A percentile compares a stretch with the other conserved stretches of the same genome.
Conservation (phyloP, 2,113 vertebrate species). For the Cyprinodon variegatus region DNA sequence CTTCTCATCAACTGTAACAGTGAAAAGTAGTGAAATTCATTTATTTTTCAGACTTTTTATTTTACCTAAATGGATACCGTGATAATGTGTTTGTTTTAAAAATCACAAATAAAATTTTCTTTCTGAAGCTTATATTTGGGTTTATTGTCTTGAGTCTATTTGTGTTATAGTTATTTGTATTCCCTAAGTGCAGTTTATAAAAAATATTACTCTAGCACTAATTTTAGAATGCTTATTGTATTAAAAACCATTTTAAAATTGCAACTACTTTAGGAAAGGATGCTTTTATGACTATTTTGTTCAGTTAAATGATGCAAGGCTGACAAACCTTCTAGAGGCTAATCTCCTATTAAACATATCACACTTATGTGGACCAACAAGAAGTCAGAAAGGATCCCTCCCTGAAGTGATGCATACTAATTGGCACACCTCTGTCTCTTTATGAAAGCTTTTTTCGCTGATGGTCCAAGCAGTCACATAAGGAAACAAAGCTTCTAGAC, state of each 20-base stretch:
- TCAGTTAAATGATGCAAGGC: background rate
- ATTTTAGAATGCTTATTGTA: background rate
- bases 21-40: slow-evolving; percentile 80
- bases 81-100: slow-evolving; percentile 85
- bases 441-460: slow-evolving; percentile 45
- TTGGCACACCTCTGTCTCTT: slow-evolving; percentile 26
- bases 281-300: background rate
- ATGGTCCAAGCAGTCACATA: slow-evolving; percentile 50
- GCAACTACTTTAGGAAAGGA: background rate
- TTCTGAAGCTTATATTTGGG: slow-evolving; percentile 76
- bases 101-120: slow-evolving; percentile 86
- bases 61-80: slow-evolving; percentile 81
- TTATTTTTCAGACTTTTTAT: slow-evolving; percentile 66
- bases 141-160: slow-evolving; percentile 16
- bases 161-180: background rate
- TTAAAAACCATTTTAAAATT: background rate
- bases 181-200: background rate
- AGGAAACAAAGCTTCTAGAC: slow-evolving; percentile 42
- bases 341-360: slow-evolving; percentile 23
- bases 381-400: slow-evolving; percentile 25
- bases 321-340: slow-evolving; percentile 15
- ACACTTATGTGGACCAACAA: slow-evolving; percentile 21
- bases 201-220: background rate
- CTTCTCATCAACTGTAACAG: slow-evolving; percentile 82
- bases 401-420: slow-evolving; percentile 33